Evolutionary conservation across 1,140 invertebrate species (phyloP).

Genomic region (Steinernema khuongi): DNA sequence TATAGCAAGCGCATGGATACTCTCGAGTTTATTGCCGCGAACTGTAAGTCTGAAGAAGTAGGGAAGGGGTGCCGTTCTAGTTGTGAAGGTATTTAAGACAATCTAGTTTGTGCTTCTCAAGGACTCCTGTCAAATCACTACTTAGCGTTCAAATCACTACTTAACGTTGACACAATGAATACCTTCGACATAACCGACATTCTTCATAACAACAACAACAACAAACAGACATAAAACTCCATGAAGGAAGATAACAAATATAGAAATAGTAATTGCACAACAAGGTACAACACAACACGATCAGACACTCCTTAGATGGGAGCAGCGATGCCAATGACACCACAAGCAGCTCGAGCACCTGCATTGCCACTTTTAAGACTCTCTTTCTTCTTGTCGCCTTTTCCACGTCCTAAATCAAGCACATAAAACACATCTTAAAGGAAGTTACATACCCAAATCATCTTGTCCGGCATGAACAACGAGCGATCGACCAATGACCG

Average conservation of each 20-base stretch:
- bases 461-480: slow-evolving; percentile 80
- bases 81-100: too few relatives aligned
- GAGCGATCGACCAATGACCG: slow-evolving; percentile 56
- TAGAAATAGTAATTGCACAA: background rate
- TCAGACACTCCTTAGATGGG: slow-evolving; percentile 41
- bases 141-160: background rate
- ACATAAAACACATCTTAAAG: background rate
- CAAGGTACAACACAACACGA: background rate
- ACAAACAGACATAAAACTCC: too few relatives aligned
- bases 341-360: slow-evolving; percentile 86
- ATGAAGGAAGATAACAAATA: background rate
- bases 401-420: slow-evolving; percentile 70
- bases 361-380: slow-evolving; percentile 85
- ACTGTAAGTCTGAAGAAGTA: too few relatives aligned
- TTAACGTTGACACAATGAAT: background rate
- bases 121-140: too few relatives aligned
- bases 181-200: background rate
- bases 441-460: slow-evolving; percentile 69
- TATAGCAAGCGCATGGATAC: too few relatives aligned
- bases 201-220: background rate
- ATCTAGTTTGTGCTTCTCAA: too few relatives aligned
- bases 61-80: too few relatives aligned
- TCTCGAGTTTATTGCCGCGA: too few relatives aligned
- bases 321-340: slow-evolving; percentile 72
- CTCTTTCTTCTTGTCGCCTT: slow-evolving; percentile 77